Evolutionary conservation across 2,888 invertebrate species (phyloP).

Genomic region (Keiferia lycopersicella): DNA sequence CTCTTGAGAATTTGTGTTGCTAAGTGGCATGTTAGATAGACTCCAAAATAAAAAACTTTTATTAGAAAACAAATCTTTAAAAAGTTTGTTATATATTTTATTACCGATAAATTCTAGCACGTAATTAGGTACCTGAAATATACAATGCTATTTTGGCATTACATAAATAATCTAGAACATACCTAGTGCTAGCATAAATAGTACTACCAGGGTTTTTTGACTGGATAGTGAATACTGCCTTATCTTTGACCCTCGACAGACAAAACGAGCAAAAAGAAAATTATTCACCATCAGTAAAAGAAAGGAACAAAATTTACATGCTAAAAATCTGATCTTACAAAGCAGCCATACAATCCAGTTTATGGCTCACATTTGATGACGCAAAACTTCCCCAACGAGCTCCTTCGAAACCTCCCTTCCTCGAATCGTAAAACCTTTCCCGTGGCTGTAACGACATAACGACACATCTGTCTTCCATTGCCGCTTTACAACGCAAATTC

Average conservation of each 20-base stretch:
- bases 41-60: neutral
- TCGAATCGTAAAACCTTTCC: constrained; percentile 71
- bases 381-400: constrained; percentile 67
- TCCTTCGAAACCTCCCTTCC: constrained; percentile 64
- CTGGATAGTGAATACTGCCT: neutral
- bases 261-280: neutral
- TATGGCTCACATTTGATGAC: constrained; percentile 64
- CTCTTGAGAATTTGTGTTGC: constrained; percentile 12
- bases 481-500: constrained; percentile 68
- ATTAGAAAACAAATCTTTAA: neutral
- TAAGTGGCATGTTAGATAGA: neutral
- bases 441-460: constrained; percentile 70
- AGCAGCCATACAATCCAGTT: constrained; percentile 36
- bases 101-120: no score
- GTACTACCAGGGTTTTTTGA: no score
- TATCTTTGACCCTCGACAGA: neutral
- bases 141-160: no score
- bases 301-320: neutral
- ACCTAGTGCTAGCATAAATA: neutral
- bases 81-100: neutral
- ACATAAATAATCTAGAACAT: no score
- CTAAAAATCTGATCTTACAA: neutral
- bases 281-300: neutral
- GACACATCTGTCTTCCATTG: constrained; percentile 65
- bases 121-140: no score